A percentile compares a stretch with the other conserved stretches of the same genome.
Conservation (phyloP, 2,113 vertebrate genomes). For the Mustela lutreola region DNA sequence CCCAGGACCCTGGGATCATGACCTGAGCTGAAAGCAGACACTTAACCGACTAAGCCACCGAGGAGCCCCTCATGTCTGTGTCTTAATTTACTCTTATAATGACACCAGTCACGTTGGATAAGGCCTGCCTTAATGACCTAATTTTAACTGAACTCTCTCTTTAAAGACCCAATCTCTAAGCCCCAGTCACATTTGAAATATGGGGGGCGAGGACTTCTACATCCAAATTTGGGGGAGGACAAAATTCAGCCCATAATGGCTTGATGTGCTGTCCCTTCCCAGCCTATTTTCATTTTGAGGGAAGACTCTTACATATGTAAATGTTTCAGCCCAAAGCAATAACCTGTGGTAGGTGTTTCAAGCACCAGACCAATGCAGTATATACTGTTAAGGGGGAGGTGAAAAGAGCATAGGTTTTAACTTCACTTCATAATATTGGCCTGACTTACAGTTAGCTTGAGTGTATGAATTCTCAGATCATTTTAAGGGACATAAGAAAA, state of each 20-base stretch:
- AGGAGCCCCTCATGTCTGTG: background rate
- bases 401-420: background rate
- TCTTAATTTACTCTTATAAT: background rate
- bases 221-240: background rate
- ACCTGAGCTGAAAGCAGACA: no score
- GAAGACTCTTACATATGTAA: background rate
- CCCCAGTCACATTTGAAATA: background rate
- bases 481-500: background rate
- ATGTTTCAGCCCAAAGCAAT: background rate
- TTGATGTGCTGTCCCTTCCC: background rate
- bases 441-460: background rate
- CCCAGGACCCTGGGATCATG: no score
- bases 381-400: background rate
- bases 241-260: background rate
- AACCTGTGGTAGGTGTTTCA: background rate
- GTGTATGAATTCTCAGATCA: background rate
- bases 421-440: background rate
- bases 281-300: conserved; percentile 30
- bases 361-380: background rate
- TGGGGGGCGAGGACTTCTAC: background rate
- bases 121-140: background rate
- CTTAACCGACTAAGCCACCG: no score
- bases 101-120: background rate
- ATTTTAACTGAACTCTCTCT: background rate
- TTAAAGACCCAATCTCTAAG: background rate